Percentiles rank a stretch among this genome's conserved stretches.
These are phyloP conservation scores for Nephila pilipes DNA, from an alignment of 1,140 invertebrate species.

Conservation along the genomic window DNA sequence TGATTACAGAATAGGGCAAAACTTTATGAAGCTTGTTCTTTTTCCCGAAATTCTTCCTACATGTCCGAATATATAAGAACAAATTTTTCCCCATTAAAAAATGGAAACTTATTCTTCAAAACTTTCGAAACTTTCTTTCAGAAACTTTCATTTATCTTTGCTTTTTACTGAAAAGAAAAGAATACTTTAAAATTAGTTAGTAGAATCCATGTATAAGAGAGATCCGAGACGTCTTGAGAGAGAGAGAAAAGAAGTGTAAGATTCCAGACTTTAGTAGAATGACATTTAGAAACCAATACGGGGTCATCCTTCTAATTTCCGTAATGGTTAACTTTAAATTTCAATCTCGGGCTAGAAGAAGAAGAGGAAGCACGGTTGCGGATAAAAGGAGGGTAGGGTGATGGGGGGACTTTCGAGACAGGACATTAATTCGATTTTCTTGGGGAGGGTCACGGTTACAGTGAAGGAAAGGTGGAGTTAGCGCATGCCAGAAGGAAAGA, in stretches of 20 bases:
- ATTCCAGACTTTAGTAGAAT: background rate
- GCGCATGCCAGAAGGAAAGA: conserved; percentile 71
- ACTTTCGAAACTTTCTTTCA: no score
- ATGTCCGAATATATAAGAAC: no score
- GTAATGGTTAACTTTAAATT: conserved; percentile 70
- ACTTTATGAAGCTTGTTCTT: no score
- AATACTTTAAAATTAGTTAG: background rate
- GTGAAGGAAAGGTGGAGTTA: conserved; percentile 73
- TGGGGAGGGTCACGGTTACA: background rate
- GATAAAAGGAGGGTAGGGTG: background rate
- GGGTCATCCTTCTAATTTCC: conserved; percentile 44
- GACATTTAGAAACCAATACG: conserved; percentile 52
- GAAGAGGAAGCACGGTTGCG: background rate
- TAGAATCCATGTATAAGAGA: background rate
- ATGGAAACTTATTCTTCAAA: no score
- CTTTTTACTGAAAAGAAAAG: background rate
- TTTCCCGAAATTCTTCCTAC: no score
- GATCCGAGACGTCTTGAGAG: conserved; percentile 2
- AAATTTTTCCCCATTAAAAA: no score
- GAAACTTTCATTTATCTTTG: no score
- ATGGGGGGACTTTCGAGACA: conserved; percentile 24
- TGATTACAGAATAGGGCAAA: no score
- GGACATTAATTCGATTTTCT: conserved; percentile 66
- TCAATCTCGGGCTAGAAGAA: background rate
- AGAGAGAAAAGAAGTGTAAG: background rate